These are phyloP conservation scores for Petaurus breviceps DNA, from an alignment of 2,113 vertebrate species.

Conservation along the genomic window DNA sequence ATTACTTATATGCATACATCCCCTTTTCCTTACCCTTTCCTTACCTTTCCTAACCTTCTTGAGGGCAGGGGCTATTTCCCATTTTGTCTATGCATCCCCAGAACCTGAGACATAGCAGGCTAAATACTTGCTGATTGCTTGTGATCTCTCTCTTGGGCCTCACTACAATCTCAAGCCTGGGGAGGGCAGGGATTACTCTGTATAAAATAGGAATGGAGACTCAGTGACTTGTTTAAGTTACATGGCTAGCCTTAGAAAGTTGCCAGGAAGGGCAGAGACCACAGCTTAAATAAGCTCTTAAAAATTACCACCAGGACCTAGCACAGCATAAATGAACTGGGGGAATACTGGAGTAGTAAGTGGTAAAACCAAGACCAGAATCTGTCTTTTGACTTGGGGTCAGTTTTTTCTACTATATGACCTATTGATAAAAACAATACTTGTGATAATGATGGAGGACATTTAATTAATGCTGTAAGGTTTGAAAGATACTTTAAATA, in stretches of 20 bases:
- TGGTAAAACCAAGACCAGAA: not conserved
- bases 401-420: not conserved
- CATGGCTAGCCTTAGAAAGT: not conserved
- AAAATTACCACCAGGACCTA: not conserved
- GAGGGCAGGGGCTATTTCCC: no score
- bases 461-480: not conserved
- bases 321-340: not conserved
- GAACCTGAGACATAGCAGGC: no score
- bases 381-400: not conserved
- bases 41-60: no score
- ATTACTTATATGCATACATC: not conserved
- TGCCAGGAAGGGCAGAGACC: not conserved
- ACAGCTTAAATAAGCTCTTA: not conserved
- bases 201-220: not conserved
- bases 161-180: no score
- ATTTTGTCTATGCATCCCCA: no score
- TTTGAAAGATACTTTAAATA: not conserved
- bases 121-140: no score
- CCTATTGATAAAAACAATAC: not conserved
- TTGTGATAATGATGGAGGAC: not conserved
- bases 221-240: not conserved
- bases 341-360: not conserved
- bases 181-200: not conserved
- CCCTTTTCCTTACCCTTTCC: fast-evolving
- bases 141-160: no score